Conservation (phyloP, 2,888 invertebrate genomes). For the Troides aeacus region DNA sequence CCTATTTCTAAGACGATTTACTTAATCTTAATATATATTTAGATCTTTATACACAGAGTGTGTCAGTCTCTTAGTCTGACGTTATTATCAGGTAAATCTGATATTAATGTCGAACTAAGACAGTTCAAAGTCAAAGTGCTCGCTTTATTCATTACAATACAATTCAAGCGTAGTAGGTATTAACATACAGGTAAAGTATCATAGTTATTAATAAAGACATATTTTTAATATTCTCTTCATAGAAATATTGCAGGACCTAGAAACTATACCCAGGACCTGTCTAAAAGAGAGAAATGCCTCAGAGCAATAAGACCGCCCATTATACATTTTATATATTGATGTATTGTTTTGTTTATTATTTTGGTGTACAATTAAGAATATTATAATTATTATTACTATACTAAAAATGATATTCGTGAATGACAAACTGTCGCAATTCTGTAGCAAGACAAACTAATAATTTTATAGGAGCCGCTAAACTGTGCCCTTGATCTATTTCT, state of each 20-base stretch:
- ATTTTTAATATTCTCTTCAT: no score
- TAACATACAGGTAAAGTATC: no score
- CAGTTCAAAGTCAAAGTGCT: not conserved
- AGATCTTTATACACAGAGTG: not conserved
- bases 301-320: no score
- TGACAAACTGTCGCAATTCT: constrained; percentile 14
- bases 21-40: not conserved
- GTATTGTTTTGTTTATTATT: no score
- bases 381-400: no score
- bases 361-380: no score
- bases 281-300: no score
- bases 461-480: constrained; percentile 13
- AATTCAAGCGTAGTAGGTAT: not conserved
- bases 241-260: no score
- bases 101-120: not conserved
- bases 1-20: not conserved
- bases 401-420: not conserved
- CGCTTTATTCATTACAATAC: not conserved
- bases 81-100: not conserved
- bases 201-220: no score
- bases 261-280: no score
- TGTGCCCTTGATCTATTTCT: constrained; percentile 24
- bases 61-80: no score
- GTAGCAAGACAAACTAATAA: constrained; percentile 11
- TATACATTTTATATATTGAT: no score